Percentiles rank a stretch among this genome's conserved stretches.
Conservation (phyloP, 2,113 vertebrate species). For the Hemicordylus capensis region DNA sequence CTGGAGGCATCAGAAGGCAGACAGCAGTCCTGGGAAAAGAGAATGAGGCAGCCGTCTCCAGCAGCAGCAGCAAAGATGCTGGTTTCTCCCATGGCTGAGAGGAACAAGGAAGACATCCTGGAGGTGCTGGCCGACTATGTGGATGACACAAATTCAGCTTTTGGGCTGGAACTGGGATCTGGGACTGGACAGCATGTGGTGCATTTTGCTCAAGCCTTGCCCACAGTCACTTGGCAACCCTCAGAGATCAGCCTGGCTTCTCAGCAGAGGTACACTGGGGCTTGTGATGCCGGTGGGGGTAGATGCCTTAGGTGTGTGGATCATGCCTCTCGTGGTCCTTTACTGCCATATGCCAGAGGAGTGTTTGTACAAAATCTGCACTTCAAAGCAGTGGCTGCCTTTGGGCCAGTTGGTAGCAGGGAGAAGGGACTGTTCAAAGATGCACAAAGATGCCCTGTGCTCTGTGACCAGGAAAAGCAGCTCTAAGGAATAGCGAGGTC, state of each 20-base stretch:
- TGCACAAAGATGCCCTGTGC: not conserved
- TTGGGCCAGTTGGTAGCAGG: not conserved
- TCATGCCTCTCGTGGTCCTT: not conserved
- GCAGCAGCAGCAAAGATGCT: slow-evolving; percentile 59
- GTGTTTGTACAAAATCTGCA: not conserved
- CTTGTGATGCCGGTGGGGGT: not conserved
- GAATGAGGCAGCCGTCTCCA: not conserved
- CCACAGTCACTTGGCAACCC: slow-evolving; percentile 77
- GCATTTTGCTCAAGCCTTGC: slow-evolving; percentile 73
- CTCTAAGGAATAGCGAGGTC: not conserved
- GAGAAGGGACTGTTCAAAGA: not conserved
- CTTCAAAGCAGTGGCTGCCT: not conserved
- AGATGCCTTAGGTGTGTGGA: not conserved
- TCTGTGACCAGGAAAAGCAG: not conserved
- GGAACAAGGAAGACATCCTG: slow-evolving; percentile 73
- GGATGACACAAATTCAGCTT: slow-evolving; percentile 69
- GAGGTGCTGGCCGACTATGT: slow-evolving; percentile 70
- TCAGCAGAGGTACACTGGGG: not conserved
- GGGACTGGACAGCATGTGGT: slow-evolving; percentile 77
- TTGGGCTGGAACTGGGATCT: slow-evolving; percentile 76
- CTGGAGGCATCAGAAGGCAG: not conserved
- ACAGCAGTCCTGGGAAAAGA: not conserved
- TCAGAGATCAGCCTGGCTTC: slow-evolving; percentile 30
- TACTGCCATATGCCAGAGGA: not conserved
- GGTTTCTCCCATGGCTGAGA: slow-evolving; percentile 75